A percentile compares a stretch with the other conserved stretches of the same genome.
Conservation (phyloP, 2,888 invertebrate species). For the Synergus japonicus region DNA sequence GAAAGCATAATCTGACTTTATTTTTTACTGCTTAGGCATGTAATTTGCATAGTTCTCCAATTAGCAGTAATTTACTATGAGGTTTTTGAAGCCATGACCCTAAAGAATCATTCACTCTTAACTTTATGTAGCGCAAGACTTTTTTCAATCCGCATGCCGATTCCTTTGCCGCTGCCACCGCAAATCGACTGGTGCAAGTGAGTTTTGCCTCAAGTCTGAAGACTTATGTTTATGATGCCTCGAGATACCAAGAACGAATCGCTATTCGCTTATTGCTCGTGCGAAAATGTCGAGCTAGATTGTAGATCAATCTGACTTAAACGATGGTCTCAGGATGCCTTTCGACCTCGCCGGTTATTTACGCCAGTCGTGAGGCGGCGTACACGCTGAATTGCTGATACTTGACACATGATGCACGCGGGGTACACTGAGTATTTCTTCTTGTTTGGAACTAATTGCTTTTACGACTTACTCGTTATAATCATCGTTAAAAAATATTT, state of each 20-base stretch:
- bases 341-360: constrained; percentile 39
- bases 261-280: constrained; percentile 34
- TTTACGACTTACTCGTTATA: constrained; percentile 39
- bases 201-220: constrained; percentile 4
- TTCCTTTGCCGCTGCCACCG: constrained; percentile 13
- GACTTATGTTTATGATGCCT: constrained; percentile 31
- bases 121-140: constrained; percentile 8
- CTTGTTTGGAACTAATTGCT: constrained; percentile 39
- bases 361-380: constrained; percentile 16
- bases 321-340: constrained; percentile 30
- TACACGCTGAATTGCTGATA: not conserved
- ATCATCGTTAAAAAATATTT: constrained; percentile 38
- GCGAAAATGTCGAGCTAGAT: constrained; percentile 36
- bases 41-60: constrained; percentile 68
- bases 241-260: constrained; percentile 14
- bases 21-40: constrained; percentile 48
- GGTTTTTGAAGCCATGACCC: constrained; percentile 50
- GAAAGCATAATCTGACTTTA: no score
- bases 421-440: not conserved
- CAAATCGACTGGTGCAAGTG: not conserved
- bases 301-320: constrained; percentile 41
- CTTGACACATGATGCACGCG: constrained; percentile 16
- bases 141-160: constrained; percentile 21
- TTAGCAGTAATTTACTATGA: constrained; percentile 67
- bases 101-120: constrained; percentile 29